Evolutionary conservation across 2,797 vertebrate genomes (phyloP), one percentile per base, ranked within the genome.

Genomic region (Argya squamiceps): DNA sequence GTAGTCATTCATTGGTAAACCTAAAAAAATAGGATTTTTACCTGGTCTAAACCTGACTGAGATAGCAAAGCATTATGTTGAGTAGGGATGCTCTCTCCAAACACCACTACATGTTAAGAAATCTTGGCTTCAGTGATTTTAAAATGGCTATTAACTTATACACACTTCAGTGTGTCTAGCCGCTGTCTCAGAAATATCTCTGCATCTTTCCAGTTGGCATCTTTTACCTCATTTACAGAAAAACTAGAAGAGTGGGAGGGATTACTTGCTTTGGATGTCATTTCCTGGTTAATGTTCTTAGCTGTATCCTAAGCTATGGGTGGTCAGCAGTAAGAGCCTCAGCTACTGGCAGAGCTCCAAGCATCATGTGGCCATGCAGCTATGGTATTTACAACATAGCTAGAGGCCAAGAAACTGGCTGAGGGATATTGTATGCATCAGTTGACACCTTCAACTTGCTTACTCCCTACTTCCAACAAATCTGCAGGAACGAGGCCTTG

Each of bases 301-400:
- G 74, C 62, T 2, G 1, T 23, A 34, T 70, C 84, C 92, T 50
- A 53, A 77, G 41, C 71, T 93, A n/a, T 64, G 71, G 17, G 52
- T 76, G 36, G 34, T 82, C 60, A 83, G 20, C 60, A 59, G n/a
- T 30, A 69, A 73, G 52, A 93, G 24, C 15, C 29, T 69, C 69
- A 58, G 29, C 18, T 63, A 10, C 36, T 50, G 84, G n/a, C 41
- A 90, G 73, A 86, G 34, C 18, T n/a, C 59, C 63, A 74, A 43
- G 59, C 15, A 60, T 36, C 77, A 56, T 0, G 0, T 74, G 63
- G 59, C 29, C 12, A 0, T 15, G 22, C 32, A 75, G 41, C 50
- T 44, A 1, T 0, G 10, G 63, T 30, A 71, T 60, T 60, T 29
- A 11, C 22, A 87, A 22, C 39, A 39, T 2, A 41, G 52, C 23